phyloP scores from a whole-genome alignment of 1,140 invertebrate species.

The Chironomus tepperi region DNA sequence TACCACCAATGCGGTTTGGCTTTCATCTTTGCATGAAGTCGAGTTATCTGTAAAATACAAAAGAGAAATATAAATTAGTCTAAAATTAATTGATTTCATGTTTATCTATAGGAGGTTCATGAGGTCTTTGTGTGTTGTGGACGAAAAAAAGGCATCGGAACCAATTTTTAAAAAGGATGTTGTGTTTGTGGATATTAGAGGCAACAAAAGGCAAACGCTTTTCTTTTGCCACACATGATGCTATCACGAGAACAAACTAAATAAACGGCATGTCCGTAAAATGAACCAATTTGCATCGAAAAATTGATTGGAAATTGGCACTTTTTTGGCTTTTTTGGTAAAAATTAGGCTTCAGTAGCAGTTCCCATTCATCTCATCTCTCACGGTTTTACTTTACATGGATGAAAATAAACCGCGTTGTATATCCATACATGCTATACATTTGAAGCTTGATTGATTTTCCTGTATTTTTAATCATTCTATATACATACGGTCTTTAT shows the following conservation, averaged over 20 bases:
- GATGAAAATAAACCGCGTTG: neutral
- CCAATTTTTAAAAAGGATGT: neutral
- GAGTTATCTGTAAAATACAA: conserved; percentile 1
- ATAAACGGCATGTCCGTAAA: neutral
- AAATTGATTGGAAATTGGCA: conserved; percentile 16
- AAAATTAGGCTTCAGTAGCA: neutral
- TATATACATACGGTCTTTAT: too few species aligned
- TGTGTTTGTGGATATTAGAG: neutral
- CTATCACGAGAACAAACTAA: neutral
- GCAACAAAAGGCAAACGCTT: neutral
- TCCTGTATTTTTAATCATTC: neutral
- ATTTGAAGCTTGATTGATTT: conserved; percentile 5
- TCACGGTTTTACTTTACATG: conserved; percentile 7
- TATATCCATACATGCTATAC: neutral
- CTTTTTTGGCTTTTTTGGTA: neutral
- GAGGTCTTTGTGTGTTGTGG: neutral
- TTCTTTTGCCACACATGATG: neutral
- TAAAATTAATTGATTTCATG: neutral
- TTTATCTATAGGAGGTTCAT: neutral
- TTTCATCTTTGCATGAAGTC: conserved; percentile 21
- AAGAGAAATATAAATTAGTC: neutral
- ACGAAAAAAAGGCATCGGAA: neutral
- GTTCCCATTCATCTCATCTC: neutral
- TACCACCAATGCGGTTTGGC: conserved; percentile 21
- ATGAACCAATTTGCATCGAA: conserved; percentile 1